Conservation (phyloP, 2,113 vertebrate species). For the Raphicerus campestris region DNA sequence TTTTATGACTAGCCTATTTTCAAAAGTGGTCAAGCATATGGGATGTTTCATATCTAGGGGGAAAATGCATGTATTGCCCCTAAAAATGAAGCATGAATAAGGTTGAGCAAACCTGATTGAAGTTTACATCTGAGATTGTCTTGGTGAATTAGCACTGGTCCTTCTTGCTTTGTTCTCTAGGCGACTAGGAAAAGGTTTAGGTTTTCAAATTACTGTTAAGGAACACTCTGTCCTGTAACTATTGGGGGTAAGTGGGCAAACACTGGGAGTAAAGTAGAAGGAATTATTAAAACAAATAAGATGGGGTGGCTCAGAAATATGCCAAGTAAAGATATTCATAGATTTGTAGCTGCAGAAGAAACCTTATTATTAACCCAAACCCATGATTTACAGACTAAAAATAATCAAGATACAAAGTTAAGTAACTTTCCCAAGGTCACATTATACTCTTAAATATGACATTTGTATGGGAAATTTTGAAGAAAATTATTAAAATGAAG, state of each 20-base stretch:
- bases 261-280: conserved; percentile 11
- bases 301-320: background rate
- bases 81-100: background rate
- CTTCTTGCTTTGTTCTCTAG: background rate
- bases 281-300: background rate
- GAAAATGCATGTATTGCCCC: background rate
- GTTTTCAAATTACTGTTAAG: background rate
- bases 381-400: background rate
- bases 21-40: background rate
- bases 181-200: background rate
- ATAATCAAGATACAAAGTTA: background rate
- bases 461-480: background rate
- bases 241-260: background rate
- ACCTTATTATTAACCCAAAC: background rate
- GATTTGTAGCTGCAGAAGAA: background rate
- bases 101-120: background rate
- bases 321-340: background rate
- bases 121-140: background rate
- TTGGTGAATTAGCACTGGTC: background rate
- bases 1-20: conserved; percentile 16
- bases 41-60: background rate
- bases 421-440: background rate
- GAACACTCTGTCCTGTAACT: background rate
- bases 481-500: background rate
- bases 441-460: background rate